Conservation (phyloP, 2,797 vertebrate species). For the Vireo griseus region DNA sequence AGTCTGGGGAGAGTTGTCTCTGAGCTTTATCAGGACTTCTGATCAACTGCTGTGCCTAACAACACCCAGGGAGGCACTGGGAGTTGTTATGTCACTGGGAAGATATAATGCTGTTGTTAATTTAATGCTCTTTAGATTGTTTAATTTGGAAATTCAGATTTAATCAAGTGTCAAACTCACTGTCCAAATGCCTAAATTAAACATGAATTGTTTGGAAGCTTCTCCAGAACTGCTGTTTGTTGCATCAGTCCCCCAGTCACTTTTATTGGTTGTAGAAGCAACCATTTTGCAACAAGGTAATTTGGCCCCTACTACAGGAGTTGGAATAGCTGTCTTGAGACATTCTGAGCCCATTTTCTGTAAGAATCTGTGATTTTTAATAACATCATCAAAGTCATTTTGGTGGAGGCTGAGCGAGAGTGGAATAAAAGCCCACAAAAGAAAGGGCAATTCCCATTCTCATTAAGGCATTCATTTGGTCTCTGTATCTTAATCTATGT, state of each 20-base stretch:
- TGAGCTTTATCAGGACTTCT: background rate
- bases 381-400: background rate
- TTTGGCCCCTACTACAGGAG: constrained; percentile 19
- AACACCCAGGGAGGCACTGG: background rate
- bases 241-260: background rate
- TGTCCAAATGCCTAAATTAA: constrained; percentile 47
- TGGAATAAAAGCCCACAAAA: background rate
- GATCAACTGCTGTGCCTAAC: background rate
- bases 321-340: background rate
- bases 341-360: background rate
- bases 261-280: constrained; percentile 15
- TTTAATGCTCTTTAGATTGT: constrained; percentile 10
- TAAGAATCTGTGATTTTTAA: constrained; percentile 2
- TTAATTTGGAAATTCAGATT: constrained; percentile 25
- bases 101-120: constrained; percentile 9
- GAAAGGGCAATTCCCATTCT: background rate
- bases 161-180: background rate
- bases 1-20: background rate
- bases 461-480: background rate
- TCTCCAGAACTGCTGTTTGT: constrained; percentile 16
- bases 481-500: background rate
- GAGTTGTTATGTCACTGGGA: background rate
- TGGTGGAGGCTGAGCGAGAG: background rate
- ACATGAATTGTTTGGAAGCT: constrained; percentile 30
- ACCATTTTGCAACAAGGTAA: constrained; percentile 1